Base-by-base conservation (phyloP, 2,797 vertebrate species). In the Thalassophryne amazonica region DNA sequence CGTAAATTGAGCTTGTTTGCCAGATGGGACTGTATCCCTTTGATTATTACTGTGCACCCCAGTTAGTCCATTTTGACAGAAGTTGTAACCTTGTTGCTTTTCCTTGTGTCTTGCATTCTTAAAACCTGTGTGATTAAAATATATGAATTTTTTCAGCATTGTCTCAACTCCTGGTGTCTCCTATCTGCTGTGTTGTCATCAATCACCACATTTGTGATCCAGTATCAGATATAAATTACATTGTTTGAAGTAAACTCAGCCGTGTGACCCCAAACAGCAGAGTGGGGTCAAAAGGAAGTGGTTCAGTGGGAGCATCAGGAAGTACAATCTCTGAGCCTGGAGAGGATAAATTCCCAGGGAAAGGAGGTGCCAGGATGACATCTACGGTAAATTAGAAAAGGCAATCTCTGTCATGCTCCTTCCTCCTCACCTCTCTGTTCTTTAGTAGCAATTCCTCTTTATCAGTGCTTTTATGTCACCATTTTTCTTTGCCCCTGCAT, bases 291-390 rank as follows among this genome's bases (percentile, higher is more conserved):
- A n/a, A n/a, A 21, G 22, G 47, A 43, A 52, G 14, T 12, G 53
- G 52, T 42, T 20, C 18, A 9, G 14, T 33, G 25, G 24, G 41
- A 56, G 34, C 37, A 52, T 50, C 42, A 12, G 17, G 24, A 39
- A 34, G 33, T 31, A 34, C 47, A 41, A 59, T 62, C 51, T 65
- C 30, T 20, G 35, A 43, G 37, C 30, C 47, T 2, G 11, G 17
- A 54, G 43, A 49, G 38, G 35, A 69, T 64, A 81, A 61, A 68
- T 63, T 76, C 61, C 64, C 53, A 17, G 52, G 33, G 56, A 51
- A 60, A 75, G 78, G 60, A 63, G 68, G 61, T 66, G 69, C 34
- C 31, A 14, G 52, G 30, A 59, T 69, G 78, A 78, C 73, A 73
- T 73, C 65, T 31, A 19, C 23, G 58, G 48, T 69, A 69, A 78